Percentiles rank a stretch among this genome's conserved stretches.
These are phyloP conservation scores for Pandemis heparana DNA, from an alignment of 2,888 invertebrate species.

Conservation along the genomic window DNA sequence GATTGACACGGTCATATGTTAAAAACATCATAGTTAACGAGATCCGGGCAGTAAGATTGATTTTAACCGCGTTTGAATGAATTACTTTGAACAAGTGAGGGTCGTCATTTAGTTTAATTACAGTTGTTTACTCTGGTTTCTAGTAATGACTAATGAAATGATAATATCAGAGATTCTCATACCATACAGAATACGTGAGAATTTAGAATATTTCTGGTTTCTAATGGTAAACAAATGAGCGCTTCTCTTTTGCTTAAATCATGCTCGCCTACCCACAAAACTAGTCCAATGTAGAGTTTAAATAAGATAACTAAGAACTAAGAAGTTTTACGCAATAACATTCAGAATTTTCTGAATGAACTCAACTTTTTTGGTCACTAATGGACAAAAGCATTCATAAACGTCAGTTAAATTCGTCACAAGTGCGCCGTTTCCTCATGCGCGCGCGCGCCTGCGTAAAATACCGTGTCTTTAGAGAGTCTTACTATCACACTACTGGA, in stretches of 20 bases:
- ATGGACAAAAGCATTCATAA: conserved; percentile 29
- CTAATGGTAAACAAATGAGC: neutral
- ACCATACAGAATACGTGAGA: neutral
- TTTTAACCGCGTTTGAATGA: neutral
- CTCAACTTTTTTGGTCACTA: conserved; percentile 32
- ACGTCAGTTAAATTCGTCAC: conserved; percentile 30
- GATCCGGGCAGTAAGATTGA: neutral
- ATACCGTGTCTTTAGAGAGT: conserved; percentile 16
- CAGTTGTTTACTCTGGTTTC: neutral
- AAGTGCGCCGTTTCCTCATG: conserved; percentile 17
- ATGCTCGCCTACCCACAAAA: neutral
- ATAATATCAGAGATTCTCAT: neutral
- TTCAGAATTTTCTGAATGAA: conserved; percentile 6
- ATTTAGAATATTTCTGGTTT: neutral
- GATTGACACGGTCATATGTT: conserved; percentile 27
- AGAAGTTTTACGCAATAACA: conserved; percentile 21
- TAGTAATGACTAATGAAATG: neutral
- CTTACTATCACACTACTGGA: neutral
- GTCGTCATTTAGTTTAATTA: neutral
- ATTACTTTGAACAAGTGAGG: neutral
- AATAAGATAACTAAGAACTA: neutral
- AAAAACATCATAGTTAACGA: conserved; percentile 8
- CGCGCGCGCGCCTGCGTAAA: conserved; percentile 14
- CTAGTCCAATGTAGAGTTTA: neutral
- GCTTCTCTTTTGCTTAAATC: neutral